Evolutionary conservation across 92 coral and sea anemone species (phyloP), one percentile per base, ranked within the genome.

Genomic region (Zoanthus sansibaricus): DNA sequence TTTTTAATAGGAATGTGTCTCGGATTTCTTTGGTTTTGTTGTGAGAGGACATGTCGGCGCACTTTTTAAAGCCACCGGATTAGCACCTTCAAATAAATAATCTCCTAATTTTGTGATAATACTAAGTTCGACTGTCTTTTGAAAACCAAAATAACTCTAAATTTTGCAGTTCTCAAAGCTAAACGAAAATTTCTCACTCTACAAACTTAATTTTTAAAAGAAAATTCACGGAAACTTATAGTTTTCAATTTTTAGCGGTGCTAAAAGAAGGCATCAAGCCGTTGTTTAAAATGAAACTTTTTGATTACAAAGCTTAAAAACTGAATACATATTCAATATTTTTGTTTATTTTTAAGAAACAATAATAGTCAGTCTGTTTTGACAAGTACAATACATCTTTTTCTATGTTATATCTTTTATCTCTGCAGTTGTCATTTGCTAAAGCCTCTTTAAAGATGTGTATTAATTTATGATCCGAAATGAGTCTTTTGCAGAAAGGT

Each of bases 221-320:
- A 69, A 33, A 69, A 69, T 37, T 37, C 42, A 7, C 11, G 33
- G 15, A 0, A 20, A 20, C 46, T 54, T 54, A 51, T 11, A 32
- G 25, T 62, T n/a, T 48, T 44, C 46, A 46, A n/a, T 46, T 59
- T 78, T 48, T 13, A 46, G 45, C 66, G 66, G 14, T 66, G 8
- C 31, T 46, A 46, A 80, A 68, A 31, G 0, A 42, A 80, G 74
- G 62, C 33, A 45, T 67, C 66, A 80, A 80, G 16, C 64, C 33
- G 21, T 47, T 80, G 75, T 80, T 47, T 46, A 66, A 80, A 72
- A 66, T 12, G 47, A 80, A 80, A 68, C 75, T 80, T 80, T 78
- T 78, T 80, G 66, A 80, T 80, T 45, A 66, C 16, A 12, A 80
- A 80, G 75, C 74, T 80, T 80, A 64, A 69, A 80, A 52, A 30